Conservation (phyloP, 2,888 invertebrate genomes). For the Hylaea fasciaria region DNA sequence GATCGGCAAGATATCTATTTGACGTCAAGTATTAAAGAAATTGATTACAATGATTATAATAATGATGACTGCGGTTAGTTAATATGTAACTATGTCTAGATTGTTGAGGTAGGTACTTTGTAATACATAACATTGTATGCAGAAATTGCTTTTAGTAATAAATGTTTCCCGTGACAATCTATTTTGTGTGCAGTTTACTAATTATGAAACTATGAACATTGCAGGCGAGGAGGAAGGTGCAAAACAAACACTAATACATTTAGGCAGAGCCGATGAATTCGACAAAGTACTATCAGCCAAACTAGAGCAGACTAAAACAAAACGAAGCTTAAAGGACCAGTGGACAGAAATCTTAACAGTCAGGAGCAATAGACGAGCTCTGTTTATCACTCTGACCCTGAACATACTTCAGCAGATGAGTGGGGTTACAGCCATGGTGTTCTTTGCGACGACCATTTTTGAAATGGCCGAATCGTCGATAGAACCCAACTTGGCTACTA, state of each 20-base stretch:
- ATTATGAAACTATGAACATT: background rate
- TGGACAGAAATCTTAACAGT: conserved; percentile 56
- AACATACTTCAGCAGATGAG: conserved; percentile 57
- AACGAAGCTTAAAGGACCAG: conserved; percentile 37
- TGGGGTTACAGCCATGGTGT: conserved; percentile 52
- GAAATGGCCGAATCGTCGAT: conserved; percentile 55
- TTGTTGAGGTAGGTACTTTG: too few relatives aligned
- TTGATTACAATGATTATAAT: too few relatives aligned
- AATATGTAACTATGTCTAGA: too few relatives aligned
- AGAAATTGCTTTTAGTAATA: too few relatives aligned
- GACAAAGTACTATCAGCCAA: conserved; percentile 45
- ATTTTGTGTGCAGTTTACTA: too few relatives aligned
- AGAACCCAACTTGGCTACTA: conserved; percentile 56
- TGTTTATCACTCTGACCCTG: conserved; percentile 52
- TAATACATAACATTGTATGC: too few relatives aligned
- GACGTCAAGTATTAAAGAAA: too few relatives aligned
- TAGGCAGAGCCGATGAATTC: conserved; percentile 57
- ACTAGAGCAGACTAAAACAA: conserved; percentile 27
- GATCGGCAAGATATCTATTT: too few relatives aligned
- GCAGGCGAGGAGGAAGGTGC: conserved; percentile 48
- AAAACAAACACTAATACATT: conserved; percentile 43
- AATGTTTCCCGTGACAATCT: too few relatives aligned
- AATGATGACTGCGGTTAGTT: too few relatives aligned
- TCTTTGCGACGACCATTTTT: conserved; percentile 60
- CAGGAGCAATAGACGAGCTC: conserved; percentile 55